Conservation (phyloP, 2,797 vertebrate species). For the Halcyon smyrnensis region DNA sequence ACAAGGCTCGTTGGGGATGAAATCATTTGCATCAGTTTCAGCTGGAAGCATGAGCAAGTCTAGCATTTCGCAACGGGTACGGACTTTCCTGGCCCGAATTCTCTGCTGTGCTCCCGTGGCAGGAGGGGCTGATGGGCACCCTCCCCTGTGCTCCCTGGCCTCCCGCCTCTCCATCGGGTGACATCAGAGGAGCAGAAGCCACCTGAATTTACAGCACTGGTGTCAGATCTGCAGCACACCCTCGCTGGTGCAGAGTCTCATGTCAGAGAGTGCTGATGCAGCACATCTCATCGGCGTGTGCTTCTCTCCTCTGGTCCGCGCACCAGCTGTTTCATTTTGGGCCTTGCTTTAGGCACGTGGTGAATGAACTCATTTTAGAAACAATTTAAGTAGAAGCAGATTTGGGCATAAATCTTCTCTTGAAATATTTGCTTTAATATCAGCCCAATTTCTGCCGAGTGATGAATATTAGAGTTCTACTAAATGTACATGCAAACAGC, state of each 20-base stretch:
- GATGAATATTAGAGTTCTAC: constrained; percentile 63
- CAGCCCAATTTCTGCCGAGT: constrained; percentile 51
- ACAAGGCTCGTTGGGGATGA: background rate
- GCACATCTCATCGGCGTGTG: background rate
- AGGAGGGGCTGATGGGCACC: background rate
- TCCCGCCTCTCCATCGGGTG: background rate
- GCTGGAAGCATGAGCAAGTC: background rate
- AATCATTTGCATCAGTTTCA: background rate
- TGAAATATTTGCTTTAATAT: constrained; percentile 65
- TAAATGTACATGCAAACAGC: constrained; percentile 67
- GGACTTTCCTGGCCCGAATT: background rate
- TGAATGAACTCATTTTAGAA: constrained; percentile 58
- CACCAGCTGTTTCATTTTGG: constrained; percentile 52
- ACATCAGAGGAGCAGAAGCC: background rate
- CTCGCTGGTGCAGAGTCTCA: background rate
- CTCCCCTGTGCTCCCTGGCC: background rate
- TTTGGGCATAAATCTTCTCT: constrained; percentile 54
- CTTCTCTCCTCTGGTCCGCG: background rate
- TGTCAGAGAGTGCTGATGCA: background rate
- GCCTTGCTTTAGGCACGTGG: constrained; percentile 33
- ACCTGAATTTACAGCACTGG: background rate
- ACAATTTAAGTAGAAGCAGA: constrained; percentile 63
- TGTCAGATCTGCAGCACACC: background rate
- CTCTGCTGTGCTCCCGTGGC: rapidly evolving
- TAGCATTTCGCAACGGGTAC: background rate